phyloP scores from a whole-genome alignment of 2,113 vertebrate species.

The Lophochroa leadbeateri region DNA sequence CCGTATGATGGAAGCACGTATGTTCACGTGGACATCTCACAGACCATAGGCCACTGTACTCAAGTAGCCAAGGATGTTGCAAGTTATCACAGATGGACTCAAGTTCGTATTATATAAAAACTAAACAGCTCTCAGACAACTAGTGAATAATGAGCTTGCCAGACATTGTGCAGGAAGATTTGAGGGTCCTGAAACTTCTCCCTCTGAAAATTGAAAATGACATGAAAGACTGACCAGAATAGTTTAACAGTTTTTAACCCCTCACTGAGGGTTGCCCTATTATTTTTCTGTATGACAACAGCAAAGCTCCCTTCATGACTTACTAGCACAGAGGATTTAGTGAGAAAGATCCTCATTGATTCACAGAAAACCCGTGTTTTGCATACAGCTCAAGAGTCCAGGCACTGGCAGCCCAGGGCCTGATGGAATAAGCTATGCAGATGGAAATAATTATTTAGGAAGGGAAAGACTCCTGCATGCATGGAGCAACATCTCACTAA shows the following conservation, averaged over 20 bases:
- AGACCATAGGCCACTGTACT: neutral
- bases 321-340: neutral
- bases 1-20: fast-evolving
- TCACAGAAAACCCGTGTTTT: neutral
- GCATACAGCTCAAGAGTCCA: neutral
- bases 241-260: neutral
- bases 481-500: constrained; percentile 10
- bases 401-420: neutral
- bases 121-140: neutral
- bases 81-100: neutral
- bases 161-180: neutral
- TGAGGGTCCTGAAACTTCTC: neutral
- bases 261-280: neutral
- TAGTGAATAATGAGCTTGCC: neutral
- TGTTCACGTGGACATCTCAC: fast-evolving
- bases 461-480: constrained; percentile 34
- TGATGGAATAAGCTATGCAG: constrained; percentile 13
- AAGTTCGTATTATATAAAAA: neutral
- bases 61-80: neutral
- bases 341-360: neutral
- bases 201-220: neutral
- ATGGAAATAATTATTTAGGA: constrained; percentile 65
- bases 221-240: neutral
- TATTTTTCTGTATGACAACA: neutral
- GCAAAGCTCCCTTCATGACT: neutral